Conservation (phyloP, 2,888 invertebrate species). For the Calameuta pallipes region DNA sequence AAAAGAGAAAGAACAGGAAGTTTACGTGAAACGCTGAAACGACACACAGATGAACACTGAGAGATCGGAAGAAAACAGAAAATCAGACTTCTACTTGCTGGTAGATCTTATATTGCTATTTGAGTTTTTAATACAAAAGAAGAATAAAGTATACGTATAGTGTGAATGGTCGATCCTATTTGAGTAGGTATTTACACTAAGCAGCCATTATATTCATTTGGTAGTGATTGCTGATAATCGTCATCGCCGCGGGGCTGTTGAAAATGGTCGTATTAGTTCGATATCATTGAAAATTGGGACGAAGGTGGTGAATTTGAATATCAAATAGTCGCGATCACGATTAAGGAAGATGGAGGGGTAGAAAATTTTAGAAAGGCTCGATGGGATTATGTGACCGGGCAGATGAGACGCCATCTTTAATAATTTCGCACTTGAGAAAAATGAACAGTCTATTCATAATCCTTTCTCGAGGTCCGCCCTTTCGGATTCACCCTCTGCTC, state of each 20-base stretch:
- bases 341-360: neutral
- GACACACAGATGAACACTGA: neutral
- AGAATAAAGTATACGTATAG: neutral
- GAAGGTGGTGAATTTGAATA: neutral
- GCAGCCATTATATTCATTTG: neutral
- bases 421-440: conserved; percentile 43
- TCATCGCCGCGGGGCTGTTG: neutral
- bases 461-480: conserved; percentile 32
- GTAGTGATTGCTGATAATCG: neutral
- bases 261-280: neutral
- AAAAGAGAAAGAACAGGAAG: neutral
- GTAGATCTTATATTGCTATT: neutral
- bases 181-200: neutral
- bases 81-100: neutral
- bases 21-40: neutral
- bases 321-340: neutral
- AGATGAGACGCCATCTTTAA: conserved; percentile 37
- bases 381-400: neutral
- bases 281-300: neutral
- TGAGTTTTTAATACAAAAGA: neutral
- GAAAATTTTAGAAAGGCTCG: neutral
- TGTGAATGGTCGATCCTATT: neutral
- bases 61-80: neutral
- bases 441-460: conserved; percentile 51
- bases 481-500: conserved; percentile 20